Conservation (phyloP, 2,888 invertebrate genomes). For the Hirtodrosophila alboralis region DNA sequence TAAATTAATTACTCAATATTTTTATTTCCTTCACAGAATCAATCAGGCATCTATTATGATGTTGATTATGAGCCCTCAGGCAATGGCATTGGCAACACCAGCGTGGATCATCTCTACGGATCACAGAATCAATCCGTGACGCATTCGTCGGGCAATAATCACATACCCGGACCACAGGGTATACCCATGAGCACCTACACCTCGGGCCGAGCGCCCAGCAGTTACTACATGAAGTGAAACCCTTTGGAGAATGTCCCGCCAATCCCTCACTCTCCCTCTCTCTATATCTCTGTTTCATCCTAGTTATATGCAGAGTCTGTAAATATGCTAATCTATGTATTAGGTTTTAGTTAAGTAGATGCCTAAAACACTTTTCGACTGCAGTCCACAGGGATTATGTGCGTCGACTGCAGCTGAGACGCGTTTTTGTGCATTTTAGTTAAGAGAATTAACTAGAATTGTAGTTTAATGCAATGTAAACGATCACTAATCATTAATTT, state of each 20-base stretch:
- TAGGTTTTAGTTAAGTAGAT: slow-evolving; percentile 24
- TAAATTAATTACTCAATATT: slow-evolving; percentile 3
- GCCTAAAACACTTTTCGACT: slow-evolving; percentile 69
- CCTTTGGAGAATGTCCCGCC: no score
- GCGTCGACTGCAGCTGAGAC: slow-evolving; percentile 67
- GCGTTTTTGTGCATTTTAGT: slow-evolving; percentile 59
- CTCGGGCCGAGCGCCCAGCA: slow-evolving; percentile 88
- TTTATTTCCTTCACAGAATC: slow-evolving; percentile 87
- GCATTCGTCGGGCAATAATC: slow-evolving; percentile 83
- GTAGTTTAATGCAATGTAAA: slow-evolving; percentile 50
- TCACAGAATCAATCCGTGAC: slow-evolving; percentile 84
- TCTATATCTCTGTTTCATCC: background rate
- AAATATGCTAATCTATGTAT: slow-evolving; percentile 55
- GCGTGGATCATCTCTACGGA: slow-evolving; percentile 84
- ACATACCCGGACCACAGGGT: slow-evolving; percentile 87
- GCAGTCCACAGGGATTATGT: slow-evolving; percentile 49
- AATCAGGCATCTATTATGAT: slow-evolving; percentile 95
- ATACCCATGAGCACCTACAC: slow-evolving; percentile 94
- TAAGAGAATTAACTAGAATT: slow-evolving; percentile 21
- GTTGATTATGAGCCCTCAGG: slow-evolving; percentile 91
- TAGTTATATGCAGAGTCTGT: slow-evolving; percentile 46
- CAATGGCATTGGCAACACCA: slow-evolving; percentile 83
- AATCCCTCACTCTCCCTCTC: background rate
- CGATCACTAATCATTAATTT: slow-evolving; percentile 71
- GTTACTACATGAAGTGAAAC: slow-evolving; percentile 84